Percentiles rank a stretch among this genome's conserved stretches.
Conservation (phyloP, 2,888 invertebrate genomes). For the Deilephila elpenor region DNA sequence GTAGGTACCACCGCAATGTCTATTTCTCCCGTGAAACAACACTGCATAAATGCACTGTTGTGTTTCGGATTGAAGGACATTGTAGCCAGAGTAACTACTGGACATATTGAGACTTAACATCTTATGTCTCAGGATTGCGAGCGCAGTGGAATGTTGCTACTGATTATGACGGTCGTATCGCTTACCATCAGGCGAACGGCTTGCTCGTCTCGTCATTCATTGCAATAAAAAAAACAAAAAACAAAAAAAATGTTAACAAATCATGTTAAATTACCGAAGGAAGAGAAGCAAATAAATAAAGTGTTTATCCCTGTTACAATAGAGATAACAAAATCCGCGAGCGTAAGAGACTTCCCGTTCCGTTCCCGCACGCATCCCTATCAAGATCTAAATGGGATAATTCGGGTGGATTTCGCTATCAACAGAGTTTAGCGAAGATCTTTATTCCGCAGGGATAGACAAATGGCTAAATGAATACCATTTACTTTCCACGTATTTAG, state of each 20-base stretch:
- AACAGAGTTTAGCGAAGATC: neutral
- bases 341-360: neutral
- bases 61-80: too few relatives aligned
- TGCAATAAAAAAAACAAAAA: too few relatives aligned
- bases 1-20: too few relatives aligned
- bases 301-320: neutral
- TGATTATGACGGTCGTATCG: too few relatives aligned
- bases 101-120: too few relatives aligned
- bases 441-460: neutral
- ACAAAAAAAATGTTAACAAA: neutral
- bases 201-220: too few relatives aligned
- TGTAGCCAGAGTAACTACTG: too few relatives aligned
- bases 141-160: too few relatives aligned
- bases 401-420: conserved; percentile 19
- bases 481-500: conserved; percentile 16
- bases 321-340: neutral
- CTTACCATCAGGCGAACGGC: too few relatives aligned
- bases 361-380: neutral
- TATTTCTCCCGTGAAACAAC: too few relatives aligned
- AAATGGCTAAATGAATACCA: neutral
- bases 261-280: neutral
- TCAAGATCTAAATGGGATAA: conserved; percentile 7
- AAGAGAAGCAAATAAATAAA: neutral
- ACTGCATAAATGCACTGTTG: too few relatives aligned
- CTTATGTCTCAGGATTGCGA: too few relatives aligned